Percentiles rank a stretch among this genome's conserved stretches.
These are phyloP conservation scores for Lonchura striata DNA, from an alignment of 2,113 vertebrate species.

Conservation along the genomic window DNA sequence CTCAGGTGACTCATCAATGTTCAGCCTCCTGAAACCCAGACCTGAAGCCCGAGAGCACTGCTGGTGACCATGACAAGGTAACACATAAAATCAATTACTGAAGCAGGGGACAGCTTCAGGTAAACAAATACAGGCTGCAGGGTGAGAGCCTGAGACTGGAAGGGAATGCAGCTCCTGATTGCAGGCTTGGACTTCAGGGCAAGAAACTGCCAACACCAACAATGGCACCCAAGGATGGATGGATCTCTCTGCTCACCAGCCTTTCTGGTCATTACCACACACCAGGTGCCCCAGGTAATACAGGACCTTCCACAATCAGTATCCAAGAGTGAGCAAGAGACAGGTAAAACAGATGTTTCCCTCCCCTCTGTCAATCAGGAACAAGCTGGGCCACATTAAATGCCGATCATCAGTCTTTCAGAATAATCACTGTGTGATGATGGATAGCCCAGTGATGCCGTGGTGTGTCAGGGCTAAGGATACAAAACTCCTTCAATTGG, in stretches of 20 bases:
- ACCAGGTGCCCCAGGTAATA: neutral
- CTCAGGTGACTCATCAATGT: neutral
- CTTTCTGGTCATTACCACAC: neutral
- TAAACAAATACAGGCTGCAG: accelerated
- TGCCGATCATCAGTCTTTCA: neutral
- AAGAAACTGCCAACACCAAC: neutral
- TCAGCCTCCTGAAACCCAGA: neutral
- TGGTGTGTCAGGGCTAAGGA: neutral
- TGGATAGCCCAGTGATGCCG: neutral
- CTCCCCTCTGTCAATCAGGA: conserved; percentile 14
- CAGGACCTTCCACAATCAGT: neutral
- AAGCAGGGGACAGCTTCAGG: neutral
- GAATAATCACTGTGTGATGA: neutral
- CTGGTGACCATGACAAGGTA: accelerated
- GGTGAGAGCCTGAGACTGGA: neutral
- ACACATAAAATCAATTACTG: neutral
- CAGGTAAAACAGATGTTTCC: neutral
- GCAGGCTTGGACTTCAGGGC: neutral
- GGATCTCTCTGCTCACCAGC: neutral
- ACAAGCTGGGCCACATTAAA: conserved; percentile 11
- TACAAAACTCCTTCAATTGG: neutral
- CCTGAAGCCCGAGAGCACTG: accelerated
- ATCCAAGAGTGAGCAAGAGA: conserved; percentile 1
- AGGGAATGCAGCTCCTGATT: neutral
- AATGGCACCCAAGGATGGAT: neutral